These are phyloP conservation scores for Mionectes macconnelli DNA, from an alignment of 2,113 vertebrate genomes.

Conservation along the genomic window DNA sequence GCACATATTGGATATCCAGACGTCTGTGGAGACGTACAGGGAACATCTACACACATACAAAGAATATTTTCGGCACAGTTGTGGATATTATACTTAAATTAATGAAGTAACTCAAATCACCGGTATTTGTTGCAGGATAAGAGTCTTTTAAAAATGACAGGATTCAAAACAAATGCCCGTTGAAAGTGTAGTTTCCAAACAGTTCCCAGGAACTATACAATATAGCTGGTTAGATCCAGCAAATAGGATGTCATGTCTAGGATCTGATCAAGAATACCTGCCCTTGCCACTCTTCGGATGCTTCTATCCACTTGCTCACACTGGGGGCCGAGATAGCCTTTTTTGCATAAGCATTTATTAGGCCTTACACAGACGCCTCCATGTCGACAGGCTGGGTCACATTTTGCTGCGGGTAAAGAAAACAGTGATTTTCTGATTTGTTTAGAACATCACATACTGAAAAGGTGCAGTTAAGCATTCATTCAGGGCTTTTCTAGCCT, in stretches of 20 bases:
- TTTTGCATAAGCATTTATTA: conserved; percentile 96
- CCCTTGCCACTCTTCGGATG: conserved; percentile 88
- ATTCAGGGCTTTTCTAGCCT: neutral
- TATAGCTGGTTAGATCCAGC: conserved; percentile 96
- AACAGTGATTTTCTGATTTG: neutral
- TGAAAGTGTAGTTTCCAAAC: conserved; percentile 71
- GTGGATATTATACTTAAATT: conserved; percentile 76
- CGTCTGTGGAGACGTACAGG: conserved; percentile 17
- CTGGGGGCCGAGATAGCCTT: conserved; percentile 82
- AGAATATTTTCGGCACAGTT: conserved; percentile 61
- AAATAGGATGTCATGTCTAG: conserved; percentile 98
- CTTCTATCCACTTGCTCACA: conserved; percentile 87
- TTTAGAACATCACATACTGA: neutral
- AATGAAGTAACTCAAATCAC: conserved; percentile 76
- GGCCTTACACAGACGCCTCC: conserved; percentile 95
- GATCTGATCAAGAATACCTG: conserved; percentile 97
- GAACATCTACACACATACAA: conserved; percentile 57
- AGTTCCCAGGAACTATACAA: conserved; percentile 88
- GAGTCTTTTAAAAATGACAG: conserved; percentile 77
- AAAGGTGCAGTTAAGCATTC: neutral
- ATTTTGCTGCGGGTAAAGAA: conserved; percentile 83
- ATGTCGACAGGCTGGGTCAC: conserved; percentile 91
- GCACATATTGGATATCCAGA: neutral
- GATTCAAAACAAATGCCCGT: conserved; percentile 81
- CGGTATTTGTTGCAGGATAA: conserved; percentile 72